These are phyloP conservation scores for Scleropages formosus DNA, from an alignment of 2,797 vertebrate genomes.

Conservation along the genomic window DNA sequence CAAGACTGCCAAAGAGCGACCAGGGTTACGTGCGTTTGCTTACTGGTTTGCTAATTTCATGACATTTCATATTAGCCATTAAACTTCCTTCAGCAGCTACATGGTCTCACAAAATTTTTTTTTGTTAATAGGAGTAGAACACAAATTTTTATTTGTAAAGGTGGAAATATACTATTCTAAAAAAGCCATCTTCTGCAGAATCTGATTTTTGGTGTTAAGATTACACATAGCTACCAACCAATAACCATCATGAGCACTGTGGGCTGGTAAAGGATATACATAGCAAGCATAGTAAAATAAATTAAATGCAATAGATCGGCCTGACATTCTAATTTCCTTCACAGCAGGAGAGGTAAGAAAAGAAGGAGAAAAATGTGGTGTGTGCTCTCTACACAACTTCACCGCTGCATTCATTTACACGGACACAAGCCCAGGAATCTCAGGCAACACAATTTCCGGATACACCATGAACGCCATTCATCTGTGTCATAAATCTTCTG, in stretches of 20 bases:
- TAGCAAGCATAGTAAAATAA: conserved; percentile 9
- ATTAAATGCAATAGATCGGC: background rate
- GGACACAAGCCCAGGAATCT: background rate
- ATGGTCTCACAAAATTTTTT: too few species aligned
- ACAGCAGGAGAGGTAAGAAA: background rate
- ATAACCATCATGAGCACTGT: background rate
- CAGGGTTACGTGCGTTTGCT: too few species aligned
- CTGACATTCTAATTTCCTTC: conserved; percentile 21
- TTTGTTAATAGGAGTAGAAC: too few species aligned
- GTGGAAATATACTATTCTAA: too few species aligned
- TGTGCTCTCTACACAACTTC: background rate
- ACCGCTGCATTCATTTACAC: background rate
- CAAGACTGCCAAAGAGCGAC: background rate
- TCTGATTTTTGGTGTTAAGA: too few species aligned
- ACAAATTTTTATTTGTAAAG: too few species aligned
- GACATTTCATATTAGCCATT: too few species aligned
- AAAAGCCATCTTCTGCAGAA: too few species aligned
- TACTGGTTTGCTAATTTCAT: too few species aligned
- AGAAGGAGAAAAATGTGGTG: background rate
- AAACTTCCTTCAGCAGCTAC: too few species aligned
- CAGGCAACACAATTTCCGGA: background rate
- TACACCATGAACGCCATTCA: background rate
- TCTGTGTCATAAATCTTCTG: background rate
- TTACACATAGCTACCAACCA: too few species aligned
- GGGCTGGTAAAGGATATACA: background rate